Evolutionary conservation across 1,140 invertebrate genomes (phyloP).

Genomic region (Anagrus nilaparvatae): DNA sequence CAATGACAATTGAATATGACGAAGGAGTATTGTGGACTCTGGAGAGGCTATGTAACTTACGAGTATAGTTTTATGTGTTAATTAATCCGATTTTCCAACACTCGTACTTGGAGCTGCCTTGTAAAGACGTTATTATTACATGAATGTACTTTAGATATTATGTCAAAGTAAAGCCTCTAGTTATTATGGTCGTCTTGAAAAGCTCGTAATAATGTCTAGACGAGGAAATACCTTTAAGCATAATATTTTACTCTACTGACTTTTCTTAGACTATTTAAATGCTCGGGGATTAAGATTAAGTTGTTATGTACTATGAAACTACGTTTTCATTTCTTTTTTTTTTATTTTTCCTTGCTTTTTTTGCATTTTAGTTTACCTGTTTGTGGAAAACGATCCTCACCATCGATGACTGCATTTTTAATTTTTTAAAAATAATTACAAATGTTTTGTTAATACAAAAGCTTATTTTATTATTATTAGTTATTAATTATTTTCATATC

Average conservation of each 20-base stretch:
- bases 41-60: not conserved
- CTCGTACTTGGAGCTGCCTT: conserved; percentile 9
- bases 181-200: too few relatives aligned
- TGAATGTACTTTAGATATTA: too few relatives aligned
- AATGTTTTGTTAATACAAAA: too few relatives aligned
- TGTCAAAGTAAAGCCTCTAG: too few relatives aligned
- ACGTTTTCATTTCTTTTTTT: conserved; percentile 7
- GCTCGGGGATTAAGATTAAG: conserved; percentile 9
- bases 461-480: too few relatives aligned
- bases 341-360: not conserved
- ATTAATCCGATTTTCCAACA: conserved; percentile 34
- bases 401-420: conserved; percentile 39
- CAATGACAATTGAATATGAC: conserved; percentile 4
- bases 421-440: too few relatives aligned
- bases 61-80: conserved; percentile 18
- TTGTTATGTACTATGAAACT: conserved; percentile 9
- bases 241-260: too few relatives aligned
- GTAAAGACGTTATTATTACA: conserved; percentile 4
- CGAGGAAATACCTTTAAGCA: too few relatives aligned
- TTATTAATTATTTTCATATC: too few relatives aligned
- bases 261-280: too few relatives aligned
- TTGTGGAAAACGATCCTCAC: conserved; percentile 39
- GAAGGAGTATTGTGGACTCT: not conserved
- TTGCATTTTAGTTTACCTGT: conserved; percentile 33
- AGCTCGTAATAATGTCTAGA: too few relatives aligned